phyloP scores from a whole-genome alignment of 1,140 invertebrate genomes.

The Hyles euphorbiae region DNA sequence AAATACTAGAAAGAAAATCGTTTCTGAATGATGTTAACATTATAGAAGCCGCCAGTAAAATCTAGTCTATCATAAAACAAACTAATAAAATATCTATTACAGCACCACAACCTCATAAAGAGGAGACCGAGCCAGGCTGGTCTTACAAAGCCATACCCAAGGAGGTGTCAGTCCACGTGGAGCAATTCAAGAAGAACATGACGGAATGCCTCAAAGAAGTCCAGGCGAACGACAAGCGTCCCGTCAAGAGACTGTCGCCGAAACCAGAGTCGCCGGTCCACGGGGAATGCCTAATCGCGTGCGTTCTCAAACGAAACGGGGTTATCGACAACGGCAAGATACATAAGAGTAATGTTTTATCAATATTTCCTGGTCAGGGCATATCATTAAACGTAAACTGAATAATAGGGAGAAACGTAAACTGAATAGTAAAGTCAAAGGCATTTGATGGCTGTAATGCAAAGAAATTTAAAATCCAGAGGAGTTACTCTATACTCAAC shows the following conservation, averaged over 20 bases:
- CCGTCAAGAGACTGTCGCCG: slow-evolving; percentile 47
- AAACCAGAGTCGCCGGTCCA: slow-evolving; percentile 57
- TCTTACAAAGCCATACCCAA: slow-evolving; percentile 48
- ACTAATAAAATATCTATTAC: too few relatives aligned
- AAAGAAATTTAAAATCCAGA: too few relatives aligned
- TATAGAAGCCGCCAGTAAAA: too few relatives aligned
- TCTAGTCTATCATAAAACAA: too few relatives aligned
- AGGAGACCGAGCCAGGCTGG: slow-evolving; percentile 44
- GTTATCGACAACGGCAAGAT: slow-evolving; percentile 56
- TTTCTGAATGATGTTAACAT: too few relatives aligned
- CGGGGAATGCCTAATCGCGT: slow-evolving; percentile 62
- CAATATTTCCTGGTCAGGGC: too few relatives aligned
- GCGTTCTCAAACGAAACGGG: slow-evolving; percentile 56
- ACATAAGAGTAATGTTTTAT: slow-evolving; percentile 42
- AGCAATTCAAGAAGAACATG: slow-evolving; percentile 60
- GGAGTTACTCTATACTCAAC: too few relatives aligned
- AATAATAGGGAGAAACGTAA: too few relatives aligned
- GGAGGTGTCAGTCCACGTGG: slow-evolving; percentile 39
- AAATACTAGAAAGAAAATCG: too few relatives aligned
- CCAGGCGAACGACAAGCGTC: slow-evolving; percentile 43
- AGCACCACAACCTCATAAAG: slow-evolving; percentile 12
- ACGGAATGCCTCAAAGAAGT: slow-evolving; percentile 60
- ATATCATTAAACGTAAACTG: too few relatives aligned
- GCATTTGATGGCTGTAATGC: too few relatives aligned
- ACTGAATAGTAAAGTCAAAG: too few relatives aligned